Evolutionary conservation across 2,888 invertebrate species (phyloP).

Genomic region (Drosophila suboccidentalis): DNA sequence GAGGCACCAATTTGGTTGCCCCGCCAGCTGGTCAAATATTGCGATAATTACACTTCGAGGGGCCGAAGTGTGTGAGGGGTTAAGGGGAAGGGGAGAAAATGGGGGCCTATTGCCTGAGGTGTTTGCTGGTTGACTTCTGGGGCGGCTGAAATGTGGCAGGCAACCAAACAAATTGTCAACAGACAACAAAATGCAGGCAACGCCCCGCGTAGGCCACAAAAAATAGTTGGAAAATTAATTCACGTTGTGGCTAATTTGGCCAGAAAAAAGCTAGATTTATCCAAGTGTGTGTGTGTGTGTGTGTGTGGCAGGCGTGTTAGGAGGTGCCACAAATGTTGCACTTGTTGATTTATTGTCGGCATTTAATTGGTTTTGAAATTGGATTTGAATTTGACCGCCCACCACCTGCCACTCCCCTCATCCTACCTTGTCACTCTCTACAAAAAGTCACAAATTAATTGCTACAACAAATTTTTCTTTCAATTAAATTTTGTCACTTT

Average conservation of each 20-base stretch:
- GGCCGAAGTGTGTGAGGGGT: not conserved
- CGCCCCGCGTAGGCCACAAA: constrained; percentile 61
- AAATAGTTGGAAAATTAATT: constrained; percentile 65
- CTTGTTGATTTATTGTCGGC: constrained; percentile 80
- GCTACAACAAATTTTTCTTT: constrained; percentile 72
- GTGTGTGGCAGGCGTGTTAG: constrained; percentile 54
- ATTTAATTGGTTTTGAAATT: constrained; percentile 82
- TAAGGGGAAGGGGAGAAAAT: not conserved
- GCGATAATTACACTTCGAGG: constrained; percentile 24
- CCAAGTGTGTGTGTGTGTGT: constrained; percentile 17
- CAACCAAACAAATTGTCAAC: constrained; percentile 67
- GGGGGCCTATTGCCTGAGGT: constrained; percentile 38
- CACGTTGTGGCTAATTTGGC: constrained; percentile 72
- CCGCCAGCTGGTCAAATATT: constrained; percentile 57
- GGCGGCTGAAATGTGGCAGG: constrained; percentile 59
- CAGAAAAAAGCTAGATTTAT: constrained; percentile 51
- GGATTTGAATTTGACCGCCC: constrained; percentile 60
- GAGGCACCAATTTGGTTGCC: constrained; percentile 39
- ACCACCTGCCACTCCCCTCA: not conserved
- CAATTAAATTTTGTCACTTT: constrained; percentile 74
- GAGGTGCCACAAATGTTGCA: constrained; percentile 74
- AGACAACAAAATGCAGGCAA: constrained; percentile 49
- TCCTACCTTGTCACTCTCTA: not conserved
- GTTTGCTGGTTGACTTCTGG: constrained; percentile 53
- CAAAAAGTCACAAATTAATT: constrained; percentile 56